Percentiles rank a stretch among this genome's conserved stretches.
phyloP scores from a whole-genome alignment of 2,113 vertebrate genomes.

The Dromas ardeola region DNA sequence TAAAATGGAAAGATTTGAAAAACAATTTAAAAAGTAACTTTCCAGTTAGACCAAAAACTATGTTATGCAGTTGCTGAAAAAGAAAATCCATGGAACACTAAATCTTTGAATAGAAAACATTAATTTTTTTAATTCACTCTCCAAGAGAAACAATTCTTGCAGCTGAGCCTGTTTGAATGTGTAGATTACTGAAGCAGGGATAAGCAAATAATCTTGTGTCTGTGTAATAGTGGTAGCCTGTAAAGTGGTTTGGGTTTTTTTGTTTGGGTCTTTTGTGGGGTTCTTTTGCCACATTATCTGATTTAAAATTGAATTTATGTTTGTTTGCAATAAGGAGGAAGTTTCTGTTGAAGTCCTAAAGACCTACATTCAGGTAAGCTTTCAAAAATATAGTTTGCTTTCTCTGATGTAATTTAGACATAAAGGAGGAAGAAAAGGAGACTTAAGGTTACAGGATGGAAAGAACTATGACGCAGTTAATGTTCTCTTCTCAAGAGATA shows the following conservation, averaged over 20 bases:
- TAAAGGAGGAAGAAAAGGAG: neutral
- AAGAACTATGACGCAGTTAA: neutral
- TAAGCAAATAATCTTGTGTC: neutral
- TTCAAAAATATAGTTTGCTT: neutral
- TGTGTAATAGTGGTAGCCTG: neutral
- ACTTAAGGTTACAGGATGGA: neutral
- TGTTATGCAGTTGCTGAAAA: neutral
- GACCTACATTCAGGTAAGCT: slow-evolving; percentile 86
- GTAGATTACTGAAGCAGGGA: neutral
- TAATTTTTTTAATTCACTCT: neutral
- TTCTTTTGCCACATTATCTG: neutral
- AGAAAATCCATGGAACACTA: neutral
- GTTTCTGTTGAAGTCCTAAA: slow-evolving; percentile 88
- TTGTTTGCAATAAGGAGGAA: slow-evolving; percentile 81
- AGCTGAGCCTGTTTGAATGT: neutral
- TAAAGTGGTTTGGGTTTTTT: neutral
- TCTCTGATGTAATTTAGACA: neutral
- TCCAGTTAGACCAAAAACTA: neutral
- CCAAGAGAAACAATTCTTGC: neutral
- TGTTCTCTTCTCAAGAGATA: neutral
- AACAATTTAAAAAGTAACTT: neutral
- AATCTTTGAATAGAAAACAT: neutral
- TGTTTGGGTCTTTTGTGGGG: neutral
- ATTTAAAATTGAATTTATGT: slow-evolving; percentile 25
- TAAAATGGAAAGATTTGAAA: neutral